Evolutionary conservation across 2,888 invertebrate genomes (phyloP), one percentile per base, ranked within the genome.

Genomic region (Mythimna loreyi): DNA sequence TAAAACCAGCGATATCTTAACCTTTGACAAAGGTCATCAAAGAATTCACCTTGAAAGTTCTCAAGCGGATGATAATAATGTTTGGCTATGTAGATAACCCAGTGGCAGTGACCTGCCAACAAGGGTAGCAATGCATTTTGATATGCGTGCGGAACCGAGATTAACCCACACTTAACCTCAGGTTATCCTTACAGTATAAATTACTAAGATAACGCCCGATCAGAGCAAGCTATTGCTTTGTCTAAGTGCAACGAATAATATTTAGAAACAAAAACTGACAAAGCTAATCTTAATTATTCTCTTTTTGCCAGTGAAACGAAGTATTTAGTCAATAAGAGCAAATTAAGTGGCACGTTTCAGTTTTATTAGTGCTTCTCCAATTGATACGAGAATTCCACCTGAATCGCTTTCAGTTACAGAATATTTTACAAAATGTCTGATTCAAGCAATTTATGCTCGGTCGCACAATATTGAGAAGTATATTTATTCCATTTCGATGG

Each of bases 1-100:
- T 58, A 23, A 56, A 50, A 52, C 49, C 52, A 28, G 40, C 64
- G 25, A 57, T 52, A 69, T 52, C 61, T 47, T 59, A 58, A 75
- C 76, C 69, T 75, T 40, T 13, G 13, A 50, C 62, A 63, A 56
- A 65, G 70, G 65, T 33, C 70, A 77, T 80, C 76, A 55, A 52
- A 45, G 36, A 63, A 25, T 80, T 71, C 63, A 67, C 76, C 71
- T 75, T 69, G 49, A 58, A 28, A 60, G 49, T 60, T 55, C n/a
- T 16, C 57, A 62, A 77, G 77, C 59, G 62, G 30, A 47, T 69
- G 58, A 71, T 65, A 78, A 72, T 72, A 70, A 74, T 63, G 72
- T 82, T 78, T 66, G 56, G 67, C 67, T 71, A 67, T 8, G 50
- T 55, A 60, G 84, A 85, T 84, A 84, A 77, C 80, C 78, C 28